A percentile compares a stretch with the other conserved stretches of the same genome.
Conservation (phyloP, 2,797 vertebrate genomes). For the Helicolenus hilgendorfi region DNA sequence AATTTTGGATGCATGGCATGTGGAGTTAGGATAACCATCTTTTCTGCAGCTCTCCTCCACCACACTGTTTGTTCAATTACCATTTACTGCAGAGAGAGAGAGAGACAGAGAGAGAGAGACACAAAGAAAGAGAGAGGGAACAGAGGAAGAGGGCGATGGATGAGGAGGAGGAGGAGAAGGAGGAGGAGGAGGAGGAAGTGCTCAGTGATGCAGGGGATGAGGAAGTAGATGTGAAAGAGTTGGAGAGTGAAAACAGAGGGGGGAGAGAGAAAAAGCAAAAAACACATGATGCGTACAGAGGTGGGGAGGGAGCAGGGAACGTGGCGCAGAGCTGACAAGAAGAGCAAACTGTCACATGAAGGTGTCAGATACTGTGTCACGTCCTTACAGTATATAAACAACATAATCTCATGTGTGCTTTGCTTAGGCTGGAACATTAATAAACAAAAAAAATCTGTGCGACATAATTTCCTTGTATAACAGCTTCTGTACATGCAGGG, state of each 20-base stretch:
- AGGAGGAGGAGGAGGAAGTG: constrained; percentile 33
- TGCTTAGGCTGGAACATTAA: neutral
- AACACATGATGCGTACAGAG: constrained; percentile 43
- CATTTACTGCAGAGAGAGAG: constrained; percentile 87
- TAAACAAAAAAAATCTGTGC: constrained; percentile 20
- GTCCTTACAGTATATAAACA: constrained; percentile 2
- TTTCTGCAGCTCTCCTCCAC: constrained; percentile 83
- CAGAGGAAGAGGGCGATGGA: constrained; percentile 17
- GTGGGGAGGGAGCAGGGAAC: constrained; percentile 23
- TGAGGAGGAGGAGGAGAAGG: constrained; percentile 25
- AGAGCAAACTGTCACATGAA: constrained; percentile 24
- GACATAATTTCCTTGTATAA: constrained; percentile 26
- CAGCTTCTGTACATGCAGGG: neutral
- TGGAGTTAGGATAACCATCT: constrained; percentile 87
- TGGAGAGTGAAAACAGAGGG: constrained; percentile 53
- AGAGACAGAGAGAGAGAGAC: constrained; percentile 74
- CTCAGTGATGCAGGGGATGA: constrained; percentile 76
- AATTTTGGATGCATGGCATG: constrained; percentile 86
- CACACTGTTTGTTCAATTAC: constrained; percentile 87
- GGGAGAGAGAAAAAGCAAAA: neutral
- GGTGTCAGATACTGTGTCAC: constrained; percentile 12
- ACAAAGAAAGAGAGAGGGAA: constrained; percentile 3
- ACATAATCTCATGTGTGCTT: neutral
- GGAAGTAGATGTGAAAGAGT: constrained; percentile 70
- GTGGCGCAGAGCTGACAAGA: constrained; percentile 59